Evolutionary conservation across 2,888 invertebrate species (phyloP), one percentile per base, ranked within the genome.

Genomic region (Drosophila antonietae): DNA sequence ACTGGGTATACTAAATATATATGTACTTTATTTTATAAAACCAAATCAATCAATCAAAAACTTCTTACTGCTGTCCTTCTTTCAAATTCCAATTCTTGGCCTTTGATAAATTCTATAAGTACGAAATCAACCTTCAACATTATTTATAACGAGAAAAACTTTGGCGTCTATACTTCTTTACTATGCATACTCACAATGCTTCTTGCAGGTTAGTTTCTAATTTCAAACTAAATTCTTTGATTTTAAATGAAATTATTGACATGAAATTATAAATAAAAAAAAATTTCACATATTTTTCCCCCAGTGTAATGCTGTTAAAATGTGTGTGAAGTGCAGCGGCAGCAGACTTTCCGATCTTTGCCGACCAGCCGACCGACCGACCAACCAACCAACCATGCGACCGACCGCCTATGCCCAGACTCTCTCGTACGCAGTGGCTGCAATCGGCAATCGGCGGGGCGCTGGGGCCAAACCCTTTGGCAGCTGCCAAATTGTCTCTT

Each of bases 401-500:
- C 31, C 23, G 33, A 41, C 52, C 41, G 44, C 43, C 59, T 39
- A 47, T 52, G 52, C 28, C 49, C 58, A 5, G 46, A 10, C 18
- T 33, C 49, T 5, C 49, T 18, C 55, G 12, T 31, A 44, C 37
- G n/a, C 60, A 35, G 35, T 52, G 60, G 41, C 39, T 41, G 44
- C 43, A 75, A 59, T 65, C 66, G 67, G 52, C 61, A 33, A 60
- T 73, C 68, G 78, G 60, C 69, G 58, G 18, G 53, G 33, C 55
- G 53, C 31, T 53, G 46, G 68, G 53, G 53, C 53, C 39, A 56
- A 56, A 86, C 78, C 89, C 83, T 83, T 84, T 85, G 84, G 84
- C 87, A 89, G 83, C 86, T 90, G 89, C 89, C 90, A 90, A 90
- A 90, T 86, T 90, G 89, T 89, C 90, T 90, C 90, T 83, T 89